Base-by-base conservation (phyloP, 1,140 invertebrate species). In the Tetramorium alpestre region DNA sequence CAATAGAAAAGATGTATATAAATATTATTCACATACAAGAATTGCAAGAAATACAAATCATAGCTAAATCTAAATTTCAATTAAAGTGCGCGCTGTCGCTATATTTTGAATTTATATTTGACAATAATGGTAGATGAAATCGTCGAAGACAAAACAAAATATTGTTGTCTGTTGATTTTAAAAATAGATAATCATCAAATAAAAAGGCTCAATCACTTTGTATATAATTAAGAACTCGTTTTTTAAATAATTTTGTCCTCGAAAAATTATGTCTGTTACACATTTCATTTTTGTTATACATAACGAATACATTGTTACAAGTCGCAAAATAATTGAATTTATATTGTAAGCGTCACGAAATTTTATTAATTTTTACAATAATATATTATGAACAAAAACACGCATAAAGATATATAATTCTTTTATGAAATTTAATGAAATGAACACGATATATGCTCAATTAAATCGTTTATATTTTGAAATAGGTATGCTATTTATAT, bases 391-490 rank as follows among this genome's bases (percentile, higher is more conserved):
- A 47, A 44, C 2, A 47, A 69, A 33, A 44, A 22, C 47, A 44
- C 6, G 7, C 3, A 25, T 7, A 69, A 5, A 69, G 13, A 65
- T 65, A 69, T 22, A 10, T 25, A 41, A 65, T 65, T 8, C 18
- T n/a, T n/a, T 65, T 65, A 11, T 3, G 3, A 3, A 41, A 65
- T 38, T 69, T 3, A 2, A 33, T 33, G 28, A 38, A 65, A 70
- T 18, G 4, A 70, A 47, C 4, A 7, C 33, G 38, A 18, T 16
- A 10, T 25, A 69, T 4, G 41, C 22, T 25, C 16, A 7, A 33
- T 73, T 73, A 72, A 72, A 13, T n/a, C 13, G 13, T 33, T 47
- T 49, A 47, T 77, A 77, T 18, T 62, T 77, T 60, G 8, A 54
- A 54, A 33, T 4, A 33, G 33, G 25, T 18, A 33, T 18, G 47